These are phyloP conservation scores for Stegostoma tigrinum DNA, from an alignment of 2,113 vertebrate genomes.

Conservation along the genomic window DNA sequence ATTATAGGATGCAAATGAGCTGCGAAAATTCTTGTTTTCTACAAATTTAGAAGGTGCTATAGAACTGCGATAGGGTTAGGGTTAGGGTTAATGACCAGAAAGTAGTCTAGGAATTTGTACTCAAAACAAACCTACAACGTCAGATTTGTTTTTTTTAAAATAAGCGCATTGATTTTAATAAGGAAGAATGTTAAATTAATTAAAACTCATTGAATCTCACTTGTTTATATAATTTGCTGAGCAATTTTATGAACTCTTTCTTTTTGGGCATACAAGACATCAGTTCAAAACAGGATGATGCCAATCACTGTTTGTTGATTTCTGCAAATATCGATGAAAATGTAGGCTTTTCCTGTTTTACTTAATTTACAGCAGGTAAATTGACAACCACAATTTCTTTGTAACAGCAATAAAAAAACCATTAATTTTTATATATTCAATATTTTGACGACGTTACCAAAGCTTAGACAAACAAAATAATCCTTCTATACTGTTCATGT, in stretches of 20 bases:
- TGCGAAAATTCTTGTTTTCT: neutral
- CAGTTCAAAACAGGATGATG: neutral
- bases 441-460: neutral
- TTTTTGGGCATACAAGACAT: neutral
- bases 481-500: neutral
- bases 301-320: neutral
- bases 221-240: neutral
- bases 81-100: neutral
- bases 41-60: neutral
- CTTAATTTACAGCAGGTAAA: too few relatives aligned
- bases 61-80: too few relatives aligned
- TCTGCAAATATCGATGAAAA: neutral
- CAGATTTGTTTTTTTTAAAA: neutral
- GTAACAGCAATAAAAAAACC: neutral
- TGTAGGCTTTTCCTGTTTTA: neutral
- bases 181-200: neutral
- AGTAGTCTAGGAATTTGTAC: neutral
- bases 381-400: neutral
- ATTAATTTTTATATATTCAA: neutral
- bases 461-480: neutral
- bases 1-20: neutral
- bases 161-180: neutral
- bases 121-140: neutral
- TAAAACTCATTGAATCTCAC: neutral
- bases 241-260: neutral